Base-by-base conservation (phyloP, 2,888 invertebrate genomes). In the Carterocephalus palaemon region DNA sequence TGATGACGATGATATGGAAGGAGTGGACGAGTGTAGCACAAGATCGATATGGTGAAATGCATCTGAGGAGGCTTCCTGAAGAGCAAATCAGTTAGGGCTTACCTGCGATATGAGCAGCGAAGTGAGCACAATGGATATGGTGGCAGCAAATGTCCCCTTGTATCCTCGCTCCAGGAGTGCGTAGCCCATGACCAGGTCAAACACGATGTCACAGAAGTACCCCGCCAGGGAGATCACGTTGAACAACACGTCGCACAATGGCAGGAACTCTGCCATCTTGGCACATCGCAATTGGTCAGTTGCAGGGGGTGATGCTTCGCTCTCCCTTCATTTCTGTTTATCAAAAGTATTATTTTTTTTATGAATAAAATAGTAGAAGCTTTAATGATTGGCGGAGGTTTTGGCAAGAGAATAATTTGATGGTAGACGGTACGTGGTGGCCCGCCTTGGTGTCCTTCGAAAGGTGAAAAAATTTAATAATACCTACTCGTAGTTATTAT, bases 181-280 rank as follows among this genome's bases (percentile, higher is more conserved):
- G 76, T 95, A 96, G 31, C 93, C 92, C 88, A 95, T 92, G 46
- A 95, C 92, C 49, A 95, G 89, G 77, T 96, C 95, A 75, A 96
- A 96, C 4, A 95, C 95, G 51, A 95, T 92, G 88, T 95, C 95
- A 88, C 95, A 95, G 80, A 96, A 96, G 75, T 96, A 95, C 13
- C 94, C 94, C 46, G 95, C 95, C 58, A 96, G 85, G 33, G 95
- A 95, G 61, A 95, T 95, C 73, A 96, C 93, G 83, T 96, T 96
- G 88, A 96, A 96, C 33, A 96, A 88, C 54, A 95, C 93, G 86
- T 96, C 96, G 89, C 96, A 96, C 72, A 96, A 89, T 58, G 95
- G 95, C 79, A 96, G 89, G 79, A 95, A 95, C 88, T 96, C 95
- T 80, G 92, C 91, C 92, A 88, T 88, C 64, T 71, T 80, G 66